Evolutionary conservation across 2,797 vertebrate genomes (phyloP), one percentile per base, ranked within the genome.

Genomic region (Typhlichthys subterraneus): DNA sequence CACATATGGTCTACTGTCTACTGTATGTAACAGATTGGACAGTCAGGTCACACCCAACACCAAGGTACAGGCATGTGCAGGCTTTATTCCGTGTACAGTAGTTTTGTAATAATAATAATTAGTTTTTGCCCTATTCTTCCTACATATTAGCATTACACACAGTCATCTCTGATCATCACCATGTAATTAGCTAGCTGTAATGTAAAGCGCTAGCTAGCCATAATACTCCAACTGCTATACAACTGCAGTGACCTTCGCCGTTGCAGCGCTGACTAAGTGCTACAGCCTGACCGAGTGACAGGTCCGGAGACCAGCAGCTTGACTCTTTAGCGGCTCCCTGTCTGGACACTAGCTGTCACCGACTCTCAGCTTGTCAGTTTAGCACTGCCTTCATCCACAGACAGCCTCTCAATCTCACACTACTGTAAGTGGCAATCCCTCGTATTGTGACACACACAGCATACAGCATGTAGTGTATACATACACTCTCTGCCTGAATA

Each of bases 361-460:
- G 59, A 45, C 49, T 70, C 52, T 38, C 46, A 59, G 57, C 1
- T 0, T 33, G 63, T 51, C 49, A 12, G 49, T 58, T 64, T 45
- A 67, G 59, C 70, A 66, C 65, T 65, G 57, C 54, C 65, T 61
- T 61, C 65, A 73, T 80, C 57, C 56, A 52, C 70, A 45, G 64
- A 67, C 19, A 12, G 31, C 53, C 52, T 57, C 15, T 55, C 31
- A 31, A 49, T 50, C 54, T 46, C 52, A 59, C 29, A 63, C 19
- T 23, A 23, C 19, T 23, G 19, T 60, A 50, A 42, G 38, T 12
- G 15, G 10, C 12, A 57, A 11, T 61, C 2, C 42, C 4, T 10
- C n/a, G 59, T 4, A 8, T 48, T 55, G 12, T 55, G 14, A 58
- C 12, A 2, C 38, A 58, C 19, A 45, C 38, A 61, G 19, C 19